Conservation (phyloP, 1,140 invertebrate species). For the Brachionus sp. region DNA sequence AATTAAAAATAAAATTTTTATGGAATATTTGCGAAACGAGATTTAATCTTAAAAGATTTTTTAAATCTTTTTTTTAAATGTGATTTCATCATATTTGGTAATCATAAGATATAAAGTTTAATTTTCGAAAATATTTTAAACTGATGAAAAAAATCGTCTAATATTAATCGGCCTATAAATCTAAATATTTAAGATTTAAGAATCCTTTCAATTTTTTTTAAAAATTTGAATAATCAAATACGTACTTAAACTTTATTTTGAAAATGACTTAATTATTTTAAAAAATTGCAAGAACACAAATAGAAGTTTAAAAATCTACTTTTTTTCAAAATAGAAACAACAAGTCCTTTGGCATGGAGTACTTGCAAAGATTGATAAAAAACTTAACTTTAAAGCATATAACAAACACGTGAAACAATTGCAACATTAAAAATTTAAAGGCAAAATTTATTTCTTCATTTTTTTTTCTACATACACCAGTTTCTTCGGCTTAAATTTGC, state of each 20-base stretch:
- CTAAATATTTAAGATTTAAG: too few relatives aligned
- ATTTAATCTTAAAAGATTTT: too few relatives aligned
- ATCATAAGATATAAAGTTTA: too few relatives aligned
- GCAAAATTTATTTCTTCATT: background rate
- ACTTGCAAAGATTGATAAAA: background rate
- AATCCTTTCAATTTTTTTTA: too few relatives aligned
- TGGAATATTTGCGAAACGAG: too few relatives aligned
- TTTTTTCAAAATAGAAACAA: background rate
- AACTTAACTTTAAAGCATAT: background rate
- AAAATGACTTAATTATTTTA: background rate
- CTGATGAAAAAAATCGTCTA: too few relatives aligned
- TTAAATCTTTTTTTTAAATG: too few relatives aligned
- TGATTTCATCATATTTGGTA: too few relatives aligned
- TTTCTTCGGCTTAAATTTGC: background rate
- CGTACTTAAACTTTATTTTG: conserved; percentile 21
- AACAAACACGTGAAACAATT: background rate
- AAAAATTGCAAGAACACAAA: background rate
- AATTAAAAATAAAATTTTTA: too few relatives aligned
- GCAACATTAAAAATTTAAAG: background rate
- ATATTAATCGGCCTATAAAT: too few relatives aligned
- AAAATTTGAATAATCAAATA: background rate
- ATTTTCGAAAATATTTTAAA: too few relatives aligned
- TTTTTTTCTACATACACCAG: background rate
- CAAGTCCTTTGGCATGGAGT: background rate
- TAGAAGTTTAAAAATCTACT: background rate